Base-by-base conservation (phyloP, 37 sponge, comb jelly and placozoan genomes). In the Mnemiopsis leidyi region DNA sequence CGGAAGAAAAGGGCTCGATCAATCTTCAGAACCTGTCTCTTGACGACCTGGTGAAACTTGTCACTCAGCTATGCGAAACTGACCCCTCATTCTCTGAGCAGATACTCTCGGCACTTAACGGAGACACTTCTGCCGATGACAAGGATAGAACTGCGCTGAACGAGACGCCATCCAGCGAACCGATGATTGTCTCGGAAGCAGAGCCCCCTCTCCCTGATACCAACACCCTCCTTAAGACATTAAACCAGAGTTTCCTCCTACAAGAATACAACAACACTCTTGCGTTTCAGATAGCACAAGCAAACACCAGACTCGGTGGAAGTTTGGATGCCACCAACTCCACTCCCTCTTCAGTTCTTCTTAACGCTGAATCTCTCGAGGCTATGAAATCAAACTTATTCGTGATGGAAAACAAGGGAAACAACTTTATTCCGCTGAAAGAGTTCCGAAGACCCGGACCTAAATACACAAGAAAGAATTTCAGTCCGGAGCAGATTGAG, bases 361-460 rank as follows among this genome's bases (percentile, higher is more conserved):
- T 28, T 5, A 28, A n/a, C 75, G 75, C 75, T 7, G 30, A 71
- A 18, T 29, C 75, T 28, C 25, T 71, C 2, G 30, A 71, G 75
- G 75, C 75, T 25, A 71, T 71, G 75, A 71, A 71, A 18, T 23
- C 36, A 39, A 85, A 85, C 26, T 61, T 85, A 1, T 85, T 85
- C 61, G 90, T 85, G 61, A 85, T 85, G 90, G 90, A 85, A 40
- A 85, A 85, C 90, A 85, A 85, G 90, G 90, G 36, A 16, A 32
- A 21, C 61, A 85, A 85, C 61, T 85, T 85, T 37, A 39, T 85
- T 9, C 90, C 90, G 2, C 40, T 85, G 38, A 85, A 40, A 39
- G 90, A 85, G 0, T 85, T 85, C 90, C 33, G 61, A 28, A 38
- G 61, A 39, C 90, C 90, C 0, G 90, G 90, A 13, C 90, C 90